Evolutionary conservation across 2,797 vertebrate genomes (phyloP).

Genomic region (Sphaeramia orbicularis): DNA sequence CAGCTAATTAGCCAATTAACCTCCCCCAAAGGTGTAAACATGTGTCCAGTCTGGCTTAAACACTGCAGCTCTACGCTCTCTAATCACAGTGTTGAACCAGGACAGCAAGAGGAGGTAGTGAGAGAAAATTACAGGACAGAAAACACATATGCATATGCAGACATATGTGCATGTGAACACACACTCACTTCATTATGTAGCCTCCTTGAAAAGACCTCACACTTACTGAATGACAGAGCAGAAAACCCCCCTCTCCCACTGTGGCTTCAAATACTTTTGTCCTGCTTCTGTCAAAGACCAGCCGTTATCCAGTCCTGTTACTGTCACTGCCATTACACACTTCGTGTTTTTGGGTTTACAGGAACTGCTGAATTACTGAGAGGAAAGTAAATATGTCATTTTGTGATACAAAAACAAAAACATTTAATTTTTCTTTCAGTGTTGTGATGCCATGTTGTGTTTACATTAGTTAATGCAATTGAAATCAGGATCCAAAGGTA

Average conservation of each 20-base stretch:
- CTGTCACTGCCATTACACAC: background rate
- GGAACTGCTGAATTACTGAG: background rate
- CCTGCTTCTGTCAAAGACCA: conserved; percentile 12
- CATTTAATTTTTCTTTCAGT: no score
- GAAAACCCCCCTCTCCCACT: conserved; percentile 24
- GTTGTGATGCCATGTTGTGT: no score
- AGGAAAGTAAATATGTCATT: no score
- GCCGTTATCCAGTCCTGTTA: background rate
- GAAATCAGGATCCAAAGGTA: no score
- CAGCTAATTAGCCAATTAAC: conserved; percentile 69
- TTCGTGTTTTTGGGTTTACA: background rate
- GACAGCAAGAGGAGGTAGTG: conserved; percentile 58
- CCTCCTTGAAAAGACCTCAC: conserved; percentile 54
- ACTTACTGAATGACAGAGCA: conserved; percentile 53
- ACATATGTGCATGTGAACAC: conserved; percentile 12
- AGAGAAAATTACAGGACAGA: conserved; percentile 71
- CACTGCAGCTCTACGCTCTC: conserved; percentile 43
- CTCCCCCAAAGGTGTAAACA: conserved; percentile 76
- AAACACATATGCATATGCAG: conserved; percentile 34
- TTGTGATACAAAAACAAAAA: no score
- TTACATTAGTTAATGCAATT: no score
- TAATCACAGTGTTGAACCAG: conserved; percentile 42
- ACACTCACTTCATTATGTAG: conserved; percentile 22
- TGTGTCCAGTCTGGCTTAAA: conserved; percentile 67
- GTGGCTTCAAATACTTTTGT: conserved; percentile 15